These are phyloP conservation scores for Cromileptes altivelis DNA, from an alignment of 2,113 vertebrate species.

Conservation along the genomic window DNA sequence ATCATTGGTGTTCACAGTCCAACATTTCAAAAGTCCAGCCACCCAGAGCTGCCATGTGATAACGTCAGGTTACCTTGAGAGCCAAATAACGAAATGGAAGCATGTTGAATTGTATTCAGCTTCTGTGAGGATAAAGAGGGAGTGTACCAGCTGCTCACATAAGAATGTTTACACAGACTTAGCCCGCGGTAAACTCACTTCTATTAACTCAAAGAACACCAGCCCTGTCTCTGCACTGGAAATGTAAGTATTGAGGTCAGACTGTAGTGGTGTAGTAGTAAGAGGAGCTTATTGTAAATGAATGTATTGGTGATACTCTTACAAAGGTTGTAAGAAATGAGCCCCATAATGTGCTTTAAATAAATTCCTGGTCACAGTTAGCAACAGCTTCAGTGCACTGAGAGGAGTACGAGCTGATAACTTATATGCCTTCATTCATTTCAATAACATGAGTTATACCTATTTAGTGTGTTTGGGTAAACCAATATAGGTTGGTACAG, in stretches of 20 bases:
- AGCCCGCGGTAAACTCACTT: constrained; percentile 38
- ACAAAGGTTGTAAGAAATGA: constrained; percentile 14
- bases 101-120: background rate
- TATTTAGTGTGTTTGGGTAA: constrained; percentile 28
- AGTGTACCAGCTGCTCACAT: constrained; percentile 76
- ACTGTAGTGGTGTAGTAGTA: background rate
- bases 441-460: constrained; percentile 8
- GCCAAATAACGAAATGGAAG: constrained; percentile 5
- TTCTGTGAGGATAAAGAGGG: constrained; percentile 38
- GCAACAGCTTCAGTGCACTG: constrained; percentile 21
- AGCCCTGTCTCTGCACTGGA: constrained; percentile 30
- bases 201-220: constrained; percentile 45
- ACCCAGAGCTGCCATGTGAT: constrained; percentile 3
- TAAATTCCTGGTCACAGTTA: background rate
- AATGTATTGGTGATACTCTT: constrained; percentile 60
- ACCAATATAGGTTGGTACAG: constrained; percentile 8
- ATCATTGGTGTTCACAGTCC: background rate
- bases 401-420: background rate
- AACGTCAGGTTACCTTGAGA: constrained; percentile 42
- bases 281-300: constrained; percentile 33
- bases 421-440: constrained; percentile 26
- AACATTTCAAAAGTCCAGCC: background rate
- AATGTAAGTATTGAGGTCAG: background rate
- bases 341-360: constrained; percentile 51
- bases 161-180: constrained; percentile 70